Conservation (phyloP, 2,797 vertebrate species). For the Myoxocephalus aenaeus region DNA sequence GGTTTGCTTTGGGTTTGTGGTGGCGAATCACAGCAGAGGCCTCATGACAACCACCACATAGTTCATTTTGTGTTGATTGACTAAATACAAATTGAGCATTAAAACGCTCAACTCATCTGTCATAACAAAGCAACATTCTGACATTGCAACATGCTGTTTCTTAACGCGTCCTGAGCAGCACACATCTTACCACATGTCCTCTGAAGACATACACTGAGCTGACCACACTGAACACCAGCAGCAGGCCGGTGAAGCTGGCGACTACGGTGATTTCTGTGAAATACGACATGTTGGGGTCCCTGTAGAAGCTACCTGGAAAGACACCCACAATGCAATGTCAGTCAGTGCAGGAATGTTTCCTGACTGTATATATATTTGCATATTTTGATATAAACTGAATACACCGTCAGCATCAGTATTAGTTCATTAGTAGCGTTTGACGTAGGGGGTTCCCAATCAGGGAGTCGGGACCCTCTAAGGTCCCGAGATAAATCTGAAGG, state of each 20-base stretch:
- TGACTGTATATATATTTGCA: neutral
- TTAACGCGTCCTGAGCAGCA: neutral
- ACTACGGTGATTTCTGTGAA: slow-evolving; percentile 19
- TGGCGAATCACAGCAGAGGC: neutral
- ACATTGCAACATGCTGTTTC: slow-evolving; percentile 20
- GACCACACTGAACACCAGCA: slow-evolving; percentile 76
- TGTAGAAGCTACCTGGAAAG: slow-evolving; percentile 70
- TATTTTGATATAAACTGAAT: neutral
- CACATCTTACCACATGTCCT: slow-evolving; percentile 76
- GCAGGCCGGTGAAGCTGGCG: slow-evolving; percentile 35
- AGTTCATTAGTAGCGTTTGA: neutral
- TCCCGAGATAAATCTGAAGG: neutral
- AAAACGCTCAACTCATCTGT: neutral
- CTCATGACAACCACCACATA: neutral
- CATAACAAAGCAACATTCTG: neutral
- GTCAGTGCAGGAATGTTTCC: slow-evolving; percentile 16
- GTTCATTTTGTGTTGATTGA: neutral
- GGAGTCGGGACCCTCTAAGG: neutral
- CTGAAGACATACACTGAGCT: slow-evolving; percentile 77
- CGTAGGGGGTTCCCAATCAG: neutral
- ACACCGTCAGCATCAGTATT: neutral
- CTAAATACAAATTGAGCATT: neutral
- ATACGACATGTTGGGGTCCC: fast-evolving
- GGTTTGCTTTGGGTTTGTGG: neutral
- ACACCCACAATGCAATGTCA: slow-evolving; percentile 25